These are phyloP conservation scores for Protophormia terraenovae DNA, from an alignment of 2,888 invertebrate genomes.

Conservation along the genomic window DNA sequence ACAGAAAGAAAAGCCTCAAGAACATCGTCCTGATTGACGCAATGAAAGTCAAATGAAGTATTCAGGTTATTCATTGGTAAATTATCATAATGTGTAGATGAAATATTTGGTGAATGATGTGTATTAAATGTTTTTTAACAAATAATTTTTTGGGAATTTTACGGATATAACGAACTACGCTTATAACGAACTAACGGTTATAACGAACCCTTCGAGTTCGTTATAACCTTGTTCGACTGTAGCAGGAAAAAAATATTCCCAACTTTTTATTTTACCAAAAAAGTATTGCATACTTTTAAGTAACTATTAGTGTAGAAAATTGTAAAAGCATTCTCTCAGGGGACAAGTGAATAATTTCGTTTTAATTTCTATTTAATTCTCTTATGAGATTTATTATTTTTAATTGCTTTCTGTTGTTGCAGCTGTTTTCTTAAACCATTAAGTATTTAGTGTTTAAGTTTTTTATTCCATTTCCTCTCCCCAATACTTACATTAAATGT, in stretches of 20 bases:
- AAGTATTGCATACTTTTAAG: conserved; percentile 17
- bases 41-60: no score
- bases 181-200: no score
- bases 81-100: no score
- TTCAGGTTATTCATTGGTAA: no score
- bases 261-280: background rate
- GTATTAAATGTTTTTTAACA: no score
- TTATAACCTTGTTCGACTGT: background rate
- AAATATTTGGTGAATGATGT: no score
- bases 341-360: conserved; percentile 29
- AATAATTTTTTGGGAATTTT: no score
- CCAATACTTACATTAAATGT: background rate
- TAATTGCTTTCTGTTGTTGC: conserved; percentile 47
- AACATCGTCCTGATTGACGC: no score
- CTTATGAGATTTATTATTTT: conserved; percentile 44
- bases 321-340: conserved; percentile 15
- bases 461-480: background rate
- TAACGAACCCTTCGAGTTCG: no score
- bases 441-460: conserved; percentile 11
- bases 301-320: background rate
- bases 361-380: conserved; percentile 51
- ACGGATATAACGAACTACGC: no score
- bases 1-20: no score
- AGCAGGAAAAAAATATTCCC: background rate
- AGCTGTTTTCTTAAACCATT: conserved; percentile 12